Percentiles rank a stretch among this genome's conserved stretches.
These are phyloP conservation scores for Chironex yamaguchii DNA, from an alignment of 30 jellyfish, hydroid and myxozoan genomes.

Conservation along the genomic window DNA sequence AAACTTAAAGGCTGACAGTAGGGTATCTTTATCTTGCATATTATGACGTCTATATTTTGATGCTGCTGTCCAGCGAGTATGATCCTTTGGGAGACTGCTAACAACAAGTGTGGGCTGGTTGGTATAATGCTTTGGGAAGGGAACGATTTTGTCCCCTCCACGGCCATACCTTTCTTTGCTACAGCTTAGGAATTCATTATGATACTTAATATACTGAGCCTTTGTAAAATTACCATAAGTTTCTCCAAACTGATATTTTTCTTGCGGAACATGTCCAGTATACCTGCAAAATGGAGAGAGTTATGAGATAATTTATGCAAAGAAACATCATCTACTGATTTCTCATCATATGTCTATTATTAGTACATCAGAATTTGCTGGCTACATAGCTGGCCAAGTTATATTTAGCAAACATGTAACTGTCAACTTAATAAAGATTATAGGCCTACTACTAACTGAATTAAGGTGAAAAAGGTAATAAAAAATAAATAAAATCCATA, in stretches of 20 bases:
- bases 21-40: background rate
- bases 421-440: no score
- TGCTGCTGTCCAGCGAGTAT: constrained; percentile 76
- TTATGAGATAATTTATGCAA: no score
- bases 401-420: no score
- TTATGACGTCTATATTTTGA: constrained; percentile 23
- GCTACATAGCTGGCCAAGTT: no score
- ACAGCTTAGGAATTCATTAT: constrained; percentile 33
- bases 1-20: background rate
- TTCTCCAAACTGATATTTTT: constrained; percentile 51
- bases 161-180: constrained; percentile 58
- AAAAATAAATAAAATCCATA: no score
- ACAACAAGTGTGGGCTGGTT: constrained; percentile 77
- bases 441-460: no score
- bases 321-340: no score
- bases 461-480: no score
- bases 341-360: no score
- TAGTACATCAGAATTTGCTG: no score
- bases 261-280: constrained; percentile 78
- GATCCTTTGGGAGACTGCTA: constrained; percentile 55
- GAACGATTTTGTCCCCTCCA: constrained; percentile 61
- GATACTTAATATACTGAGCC: constrained; percentile 8
- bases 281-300: constrained; percentile 29
- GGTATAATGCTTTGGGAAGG: constrained; percentile 59
- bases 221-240: constrained; percentile 75